Conservation (phyloP, 2,113 vertebrate species). For the Gnathonemus echidnorhynchus region DNA sequence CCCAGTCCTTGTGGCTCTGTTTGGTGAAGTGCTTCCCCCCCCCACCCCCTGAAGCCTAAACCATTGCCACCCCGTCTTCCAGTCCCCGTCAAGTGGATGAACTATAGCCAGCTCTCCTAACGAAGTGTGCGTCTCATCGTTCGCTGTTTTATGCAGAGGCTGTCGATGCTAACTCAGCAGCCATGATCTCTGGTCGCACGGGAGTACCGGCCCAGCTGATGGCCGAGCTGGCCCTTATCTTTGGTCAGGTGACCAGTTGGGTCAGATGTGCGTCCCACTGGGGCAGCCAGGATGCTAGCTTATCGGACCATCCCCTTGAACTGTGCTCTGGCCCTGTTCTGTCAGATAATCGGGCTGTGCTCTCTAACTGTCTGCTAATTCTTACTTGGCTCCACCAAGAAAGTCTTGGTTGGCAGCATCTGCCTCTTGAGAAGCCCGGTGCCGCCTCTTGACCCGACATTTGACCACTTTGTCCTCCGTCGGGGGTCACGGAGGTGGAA, state of each 20-base stretch:
- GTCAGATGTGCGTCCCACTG: not conserved
- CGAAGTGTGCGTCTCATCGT: slow-evolving; percentile 39
- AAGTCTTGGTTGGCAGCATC: slow-evolving; percentile 26
- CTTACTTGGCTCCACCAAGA: slow-evolving; percentile 10
- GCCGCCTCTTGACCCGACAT: slow-evolving; percentile 46
- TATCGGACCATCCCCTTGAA: slow-evolving; percentile 52
- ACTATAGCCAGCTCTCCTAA: slow-evolving; percentile 41
- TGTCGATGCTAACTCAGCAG: not conserved
- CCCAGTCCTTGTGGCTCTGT: slow-evolving; percentile 60
- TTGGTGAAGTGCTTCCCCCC: slow-evolving; percentile 55
- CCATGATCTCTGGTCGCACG: too few relatives aligned
- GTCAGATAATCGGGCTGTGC: slow-evolving; percentile 48
- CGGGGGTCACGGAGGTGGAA: slow-evolving; percentile 47
- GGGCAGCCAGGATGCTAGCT: slow-evolving; percentile 38
- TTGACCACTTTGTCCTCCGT: slow-evolving; percentile 29
- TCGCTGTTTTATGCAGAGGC: slow-evolving; percentile 24
- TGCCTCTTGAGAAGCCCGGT: slow-evolving; percentile 29
- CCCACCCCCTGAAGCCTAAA: slow-evolving; percentile 46
- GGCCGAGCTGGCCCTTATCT: not conserved
- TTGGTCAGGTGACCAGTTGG: not conserved
- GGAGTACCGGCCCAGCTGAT: not conserved
- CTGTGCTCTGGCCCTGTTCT: slow-evolving; percentile 38
- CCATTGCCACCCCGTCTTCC: slow-evolving; percentile 32
- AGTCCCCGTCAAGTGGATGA: slow-evolving; percentile 54
- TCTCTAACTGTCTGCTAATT: not conserved